Conservation (phyloP, 2,888 invertebrate genomes). For the Tortricodes alternella region DNA sequence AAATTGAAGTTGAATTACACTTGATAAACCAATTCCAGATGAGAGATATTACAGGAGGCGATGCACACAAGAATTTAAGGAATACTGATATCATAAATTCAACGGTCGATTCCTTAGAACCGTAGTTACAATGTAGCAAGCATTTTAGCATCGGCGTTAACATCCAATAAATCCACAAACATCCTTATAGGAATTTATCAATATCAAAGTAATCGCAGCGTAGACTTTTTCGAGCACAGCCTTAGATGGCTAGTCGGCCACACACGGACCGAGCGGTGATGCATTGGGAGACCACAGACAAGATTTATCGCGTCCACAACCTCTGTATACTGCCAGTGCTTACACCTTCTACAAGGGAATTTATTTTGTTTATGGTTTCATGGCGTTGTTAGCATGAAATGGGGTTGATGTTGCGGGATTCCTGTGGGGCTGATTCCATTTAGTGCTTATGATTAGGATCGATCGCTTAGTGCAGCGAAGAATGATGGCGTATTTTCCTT, state of each 20-base stretch:
- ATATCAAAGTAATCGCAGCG: conserved; percentile 13
- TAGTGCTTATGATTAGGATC: not conserved
- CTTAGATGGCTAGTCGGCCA: conserved; percentile 41
- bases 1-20: no score
- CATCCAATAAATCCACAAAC: conserved; percentile 1
- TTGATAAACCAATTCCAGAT: no score
- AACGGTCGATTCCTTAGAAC: no score
- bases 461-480: not conserved
- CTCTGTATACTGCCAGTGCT: conserved; percentile 49
- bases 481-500: no score
- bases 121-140: not conserved
- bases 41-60: no score
- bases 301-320: conserved; percentile 55
- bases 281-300: conserved; percentile 49
- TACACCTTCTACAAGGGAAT: conserved; percentile 50
- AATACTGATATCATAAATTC: not conserved
- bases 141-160: not conserved
- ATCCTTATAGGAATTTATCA: conserved; percentile 5
- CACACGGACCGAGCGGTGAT: conserved; percentile 53
- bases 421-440: not conserved
- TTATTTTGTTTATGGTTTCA: conserved; percentile 64
- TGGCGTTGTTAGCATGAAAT: conserved; percentile 34
- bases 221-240: conserved; percentile 16
- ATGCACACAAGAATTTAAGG: no score
- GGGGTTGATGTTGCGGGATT: conserved; percentile 5